Conservation (phyloP, 2,113 vertebrate genomes). For the Ia io region DNA sequence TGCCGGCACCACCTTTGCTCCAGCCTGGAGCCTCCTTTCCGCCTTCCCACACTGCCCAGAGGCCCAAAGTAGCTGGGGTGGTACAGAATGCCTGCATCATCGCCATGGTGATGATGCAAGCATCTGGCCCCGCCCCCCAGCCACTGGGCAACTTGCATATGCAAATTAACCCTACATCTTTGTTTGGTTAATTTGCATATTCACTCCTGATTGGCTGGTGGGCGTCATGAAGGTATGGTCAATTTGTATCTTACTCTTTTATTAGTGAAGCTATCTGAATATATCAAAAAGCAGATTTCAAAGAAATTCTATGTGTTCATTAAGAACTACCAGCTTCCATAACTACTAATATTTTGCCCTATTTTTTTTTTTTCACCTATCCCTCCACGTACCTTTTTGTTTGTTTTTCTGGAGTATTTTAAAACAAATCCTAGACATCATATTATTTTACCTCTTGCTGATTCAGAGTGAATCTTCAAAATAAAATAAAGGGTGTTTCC, state of each 20-base stretch:
- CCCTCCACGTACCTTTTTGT: background rate
- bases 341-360: background rate
- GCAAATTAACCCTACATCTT: no score
- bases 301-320: background rate
- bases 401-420: constrained; percentile 8
- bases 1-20: no score
- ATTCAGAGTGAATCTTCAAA: background rate
- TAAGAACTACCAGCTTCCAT: background rate
- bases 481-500: background rate
- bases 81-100: no score
- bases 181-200: no score
- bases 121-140: accelerated
- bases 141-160: no score
- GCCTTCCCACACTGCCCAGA: no score
- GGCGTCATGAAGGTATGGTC: no score
- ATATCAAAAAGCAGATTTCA: background rate
- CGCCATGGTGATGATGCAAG: no score
- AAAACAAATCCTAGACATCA: background rate
- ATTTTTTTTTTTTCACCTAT: background rate
- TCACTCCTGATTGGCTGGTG: no score
- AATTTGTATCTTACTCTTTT: no score
- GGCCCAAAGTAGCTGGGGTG: no score
- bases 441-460: background rate
- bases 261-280: background rate
- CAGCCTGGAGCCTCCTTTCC: no score